A percentile compares a stretch with the other conserved stretches of the same genome.
Conservation (phyloP, 2,113 vertebrate species). For the Cynocephalus volans region DNA sequence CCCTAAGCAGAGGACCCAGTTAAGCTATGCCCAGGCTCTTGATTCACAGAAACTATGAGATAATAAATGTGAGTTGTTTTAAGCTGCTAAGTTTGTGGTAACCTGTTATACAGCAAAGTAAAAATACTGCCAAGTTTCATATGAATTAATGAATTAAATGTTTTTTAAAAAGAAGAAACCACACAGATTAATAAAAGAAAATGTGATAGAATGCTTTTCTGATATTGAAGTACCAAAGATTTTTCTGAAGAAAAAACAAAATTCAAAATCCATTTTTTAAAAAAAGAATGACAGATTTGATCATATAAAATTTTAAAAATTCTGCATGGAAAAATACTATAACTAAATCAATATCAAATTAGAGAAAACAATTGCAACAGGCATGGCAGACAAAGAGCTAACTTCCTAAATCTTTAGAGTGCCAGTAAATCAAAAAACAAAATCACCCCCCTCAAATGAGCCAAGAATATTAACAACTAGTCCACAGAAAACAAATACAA, state of each 20-base stretch:
- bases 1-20: neutral
- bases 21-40: neutral
- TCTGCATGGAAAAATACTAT: slow-evolving; percentile 16
- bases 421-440: neutral
- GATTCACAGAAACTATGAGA: neutral
- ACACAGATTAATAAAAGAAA: neutral
- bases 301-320: neutral
- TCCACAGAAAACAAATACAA: neutral
- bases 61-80: neutral
- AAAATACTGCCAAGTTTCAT: neutral
- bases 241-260: slow-evolving; percentile 52
- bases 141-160: neutral
- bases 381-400: neutral
- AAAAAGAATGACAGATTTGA: neutral
- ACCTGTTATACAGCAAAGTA: neutral
- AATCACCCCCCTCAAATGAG: neutral
- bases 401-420: slow-evolving; percentile 11
- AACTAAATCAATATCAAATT: slow-evolving; percentile 36
- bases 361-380: neutral
- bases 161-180: neutral
- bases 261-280: neutral
- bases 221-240: neutral
- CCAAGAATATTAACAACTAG: neutral
- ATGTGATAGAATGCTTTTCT: slow-evolving; percentile 2
- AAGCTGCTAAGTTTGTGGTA: neutral